These are phyloP conservation scores for Mythimna vitellina DNA, from an alignment of 2,888 invertebrate genomes.

Conservation along the genomic window DNA sequence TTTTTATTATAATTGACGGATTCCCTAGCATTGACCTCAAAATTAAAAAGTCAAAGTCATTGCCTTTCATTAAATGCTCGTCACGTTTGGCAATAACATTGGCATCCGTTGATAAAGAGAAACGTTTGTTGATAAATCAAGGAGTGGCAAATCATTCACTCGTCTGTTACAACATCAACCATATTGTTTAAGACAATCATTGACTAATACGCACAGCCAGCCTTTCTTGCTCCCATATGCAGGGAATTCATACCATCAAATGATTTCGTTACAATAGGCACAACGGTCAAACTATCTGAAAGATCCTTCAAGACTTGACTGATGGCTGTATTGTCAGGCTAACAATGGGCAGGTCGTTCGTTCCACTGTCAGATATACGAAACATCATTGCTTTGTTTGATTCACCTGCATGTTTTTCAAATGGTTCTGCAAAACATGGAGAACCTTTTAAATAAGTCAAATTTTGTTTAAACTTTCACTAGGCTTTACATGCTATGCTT, in stretches of 20 bases:
- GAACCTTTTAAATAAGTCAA: slow-evolving; percentile 66
- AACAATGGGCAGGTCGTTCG: slow-evolving; percentile 74
- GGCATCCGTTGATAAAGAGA: slow-evolving; percentile 2
- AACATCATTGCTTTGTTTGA: slow-evolving; percentile 65
- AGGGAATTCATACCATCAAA: slow-evolving; percentile 44
- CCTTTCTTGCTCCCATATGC: slow-evolving; percentile 15
- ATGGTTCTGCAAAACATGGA: slow-evolving; percentile 63
- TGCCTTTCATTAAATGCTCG: slow-evolving; percentile 7
- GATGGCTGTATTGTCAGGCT: slow-evolving; percentile 75
- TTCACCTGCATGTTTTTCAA: slow-evolving; percentile 60
- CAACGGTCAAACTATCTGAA: slow-evolving; percentile 63
- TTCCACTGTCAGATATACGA: slow-evolving; percentile 63
- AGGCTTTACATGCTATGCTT: slow-evolving; percentile 26
- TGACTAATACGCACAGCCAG: slow-evolving; percentile 23
- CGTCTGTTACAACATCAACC: slow-evolving; percentile 13
- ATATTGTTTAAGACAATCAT: slow-evolving; percentile 8
- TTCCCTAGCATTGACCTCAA: slow-evolving; percentile 37
- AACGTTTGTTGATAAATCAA: slow-evolving; percentile 26
- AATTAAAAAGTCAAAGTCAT: slow-evolving; percentile 27
- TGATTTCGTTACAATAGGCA: slow-evolving; percentile 59
- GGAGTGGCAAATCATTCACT: slow-evolving; percentile 2
- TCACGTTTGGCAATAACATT: neutral
- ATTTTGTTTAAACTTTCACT: slow-evolving; percentile 59
- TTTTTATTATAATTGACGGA: slow-evolving; percentile 17
- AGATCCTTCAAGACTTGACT: slow-evolving; percentile 70